phyloP scores from a whole-genome alignment of 1,140 invertebrate species.

The Drosophila littoralis region DNA sequence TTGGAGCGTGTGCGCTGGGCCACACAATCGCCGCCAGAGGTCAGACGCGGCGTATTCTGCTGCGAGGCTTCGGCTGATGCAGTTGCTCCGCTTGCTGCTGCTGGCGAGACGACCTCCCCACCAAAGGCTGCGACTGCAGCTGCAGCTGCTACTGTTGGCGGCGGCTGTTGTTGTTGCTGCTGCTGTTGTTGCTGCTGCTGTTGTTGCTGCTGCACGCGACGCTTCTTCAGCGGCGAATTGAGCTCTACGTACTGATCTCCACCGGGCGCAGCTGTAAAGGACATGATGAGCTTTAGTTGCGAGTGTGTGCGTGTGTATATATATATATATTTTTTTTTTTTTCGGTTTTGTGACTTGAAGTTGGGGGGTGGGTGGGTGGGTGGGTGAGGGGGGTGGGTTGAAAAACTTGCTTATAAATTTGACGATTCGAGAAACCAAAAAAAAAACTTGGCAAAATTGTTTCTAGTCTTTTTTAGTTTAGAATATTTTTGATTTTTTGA shows the following conservation, averaged over 20 bases:
- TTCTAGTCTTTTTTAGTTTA: conserved; percentile 24
- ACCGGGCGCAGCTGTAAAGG: conserved; percentile 66
- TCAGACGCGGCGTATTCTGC: conserved; percentile 9
- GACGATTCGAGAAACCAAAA: conserved; percentile 29
- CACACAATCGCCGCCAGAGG: conserved; percentile 73
- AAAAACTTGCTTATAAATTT: conserved; percentile 44
- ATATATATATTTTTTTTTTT: too few species aligned
- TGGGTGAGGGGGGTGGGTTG: neutral
- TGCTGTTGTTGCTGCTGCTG: neutral
- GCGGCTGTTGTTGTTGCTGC: neutral
- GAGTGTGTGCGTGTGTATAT: neutral
- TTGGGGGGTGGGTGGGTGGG: conserved; percentile 10
- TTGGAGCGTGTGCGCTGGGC: conserved; percentile 83
- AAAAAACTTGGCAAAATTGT: conserved; percentile 25
- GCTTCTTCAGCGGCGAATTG: conserved; percentile 71
- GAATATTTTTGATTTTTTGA: conserved; percentile 21
- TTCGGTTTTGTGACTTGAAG: neutral
- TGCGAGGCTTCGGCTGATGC: conserved; percentile 14
- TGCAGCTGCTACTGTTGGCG: neutral
- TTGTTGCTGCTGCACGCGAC: conserved; percentile 56
- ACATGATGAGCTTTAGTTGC: conserved; percentile 55
- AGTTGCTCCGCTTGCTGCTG: conserved; percentile 21
- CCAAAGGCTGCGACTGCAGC: neutral
- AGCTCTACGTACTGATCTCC: conserved; percentile 68
- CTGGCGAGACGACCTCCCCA: conserved; percentile 12